These are phyloP conservation scores for Manacus vitellinus DNA, from an alignment of 2,113 vertebrate genomes.

Conservation along the genomic window DNA sequence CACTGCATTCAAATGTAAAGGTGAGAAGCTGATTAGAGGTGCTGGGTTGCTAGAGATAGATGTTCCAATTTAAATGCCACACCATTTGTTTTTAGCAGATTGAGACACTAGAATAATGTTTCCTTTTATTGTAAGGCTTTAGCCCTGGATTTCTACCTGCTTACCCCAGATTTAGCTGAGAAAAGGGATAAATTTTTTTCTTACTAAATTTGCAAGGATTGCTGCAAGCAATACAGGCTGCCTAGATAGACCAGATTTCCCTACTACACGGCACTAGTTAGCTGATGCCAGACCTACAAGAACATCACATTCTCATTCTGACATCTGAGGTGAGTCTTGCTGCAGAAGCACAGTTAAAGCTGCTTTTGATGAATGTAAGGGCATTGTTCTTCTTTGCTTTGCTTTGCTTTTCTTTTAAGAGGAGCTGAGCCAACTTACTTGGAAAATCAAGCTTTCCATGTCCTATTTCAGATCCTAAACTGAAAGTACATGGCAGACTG, in stretches of 20 bases:
- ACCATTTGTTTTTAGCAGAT: constrained; percentile 64
- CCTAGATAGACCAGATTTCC: neutral
- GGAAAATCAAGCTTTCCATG: neutral
- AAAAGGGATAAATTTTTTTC: neutral
- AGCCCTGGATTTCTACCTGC: constrained; percentile 12
- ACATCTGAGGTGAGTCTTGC: neutral
- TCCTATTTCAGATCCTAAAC: neutral
- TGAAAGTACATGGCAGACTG: neutral
- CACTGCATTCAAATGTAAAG: constrained; percentile 64
- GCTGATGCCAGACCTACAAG: neutral
- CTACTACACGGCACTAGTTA: neutral
- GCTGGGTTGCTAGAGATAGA: constrained; percentile 54
- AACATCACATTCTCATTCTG: neutral
- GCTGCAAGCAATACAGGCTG: neutral
- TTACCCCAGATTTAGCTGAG: neutral
- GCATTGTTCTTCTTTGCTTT: neutral
- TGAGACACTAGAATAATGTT: constrained; percentile 68
- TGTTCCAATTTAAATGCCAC: constrained; percentile 64
- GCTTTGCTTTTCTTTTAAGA: neutral
- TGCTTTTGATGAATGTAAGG: neutral
- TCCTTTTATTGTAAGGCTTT: constrained; percentile 60
- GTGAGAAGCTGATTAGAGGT: constrained; percentile 60
- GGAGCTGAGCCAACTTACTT: neutral
- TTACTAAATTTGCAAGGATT: neutral
- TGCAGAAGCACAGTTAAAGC: neutral